Evolutionary conservation across 2,113 vertebrate species (phyloP), one percentile per base, ranked within the genome.

Genomic region (Indri indri): DNA sequence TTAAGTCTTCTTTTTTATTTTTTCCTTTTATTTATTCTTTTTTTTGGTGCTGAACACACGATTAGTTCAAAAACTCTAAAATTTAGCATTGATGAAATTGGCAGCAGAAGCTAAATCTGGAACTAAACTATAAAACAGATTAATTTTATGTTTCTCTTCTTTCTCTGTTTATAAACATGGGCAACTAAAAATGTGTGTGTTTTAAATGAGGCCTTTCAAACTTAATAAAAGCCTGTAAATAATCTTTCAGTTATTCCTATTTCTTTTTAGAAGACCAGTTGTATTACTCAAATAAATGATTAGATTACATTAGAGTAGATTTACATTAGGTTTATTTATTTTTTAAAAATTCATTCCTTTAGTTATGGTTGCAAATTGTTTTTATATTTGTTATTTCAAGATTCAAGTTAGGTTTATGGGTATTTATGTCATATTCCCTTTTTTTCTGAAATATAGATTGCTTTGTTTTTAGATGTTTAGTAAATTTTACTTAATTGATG

Each of bases 171-270:
- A 74, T 63, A 79, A 95, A 89, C 25, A 32, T 32, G 2, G 25
- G 61, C 7, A 79, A 83, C 14, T 85, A 88, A 94, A 45, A 59
- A 61, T 66, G 2, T 23, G 6, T 73, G 14, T 91, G 17, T 10
- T 85, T 61, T 77, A 70, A 94, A 89, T 90, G 83, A 80, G 6
- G 9, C 8, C 42, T 97, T 96, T 93, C 8, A 93, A 73, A 57
- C 57, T 91, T 86, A 95, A 27, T 85, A 66, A 81, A 3, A 81
- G 10, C 23, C 7, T 65, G 0, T 79, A 79, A 89, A 92, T 74
- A 93, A 68, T 30, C 23, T 77, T 95, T 87, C 70, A 50, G 7
- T 81, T 71, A 87, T 87, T 76, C 2, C 40, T 86, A 42, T 80
- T 70, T 91, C 5, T 95, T 92, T 70, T 81, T 18, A 82, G 32